Base-by-base conservation (phyloP, 2,888 invertebrate species). In the Mimachlamys varia region DNA sequence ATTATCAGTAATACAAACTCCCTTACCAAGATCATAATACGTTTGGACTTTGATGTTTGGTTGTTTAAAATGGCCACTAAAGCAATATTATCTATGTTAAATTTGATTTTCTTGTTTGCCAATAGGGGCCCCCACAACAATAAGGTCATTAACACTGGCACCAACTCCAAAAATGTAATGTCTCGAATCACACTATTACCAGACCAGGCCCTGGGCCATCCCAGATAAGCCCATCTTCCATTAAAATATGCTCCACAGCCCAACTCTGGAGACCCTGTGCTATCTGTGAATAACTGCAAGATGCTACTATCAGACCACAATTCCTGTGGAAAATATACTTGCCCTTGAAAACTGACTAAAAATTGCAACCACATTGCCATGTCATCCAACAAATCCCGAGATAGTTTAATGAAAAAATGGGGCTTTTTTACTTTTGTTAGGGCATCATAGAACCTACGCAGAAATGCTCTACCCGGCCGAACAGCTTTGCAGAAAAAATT, bases 281-380 rank as follows among this genome's bases (percentile, higher is more conserved):
- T n/a, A n/a, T 62, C 62, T 22, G 62, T 62, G 62, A 62, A 62
- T n/a, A 62, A 62, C 62, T n/a, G 62, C 10, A 62, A n/a, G n/a
- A n/a, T n/a, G n/a, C n/a, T n/a, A n/a, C n/a, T n/a, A n/a, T n/a
- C n/a, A n/a, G n/a, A n/a, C n/a, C n/a, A n/a, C n/a, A n/a, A n/a
- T n/a, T n/a, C n/a, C n/a, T n/a, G n/a, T n/a, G n/a, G n/a, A n/a
- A n/a, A n/a, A n/a, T n/a, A n/a, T n/a, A n/a, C n/a, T n/a, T n/a
- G n/a, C n/a, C n/a, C n/a, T n/a, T n/a, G n/a, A n/a, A n/a, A n/a
- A n/a, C n/a, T n/a, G n/a, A n/a, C n/a, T n/a, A n/a, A n/a, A n/a
- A n/a, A n/a, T n/a, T n/a, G n/a, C n/a, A n/a, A n/a, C n/a, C n/a
- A n/a, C n/a, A n/a, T n/a, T n/a, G n/a, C n/a, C n/a, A n/a, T n/a